These are phyloP conservation scores for Drosophila histrio DNA, from an alignment of 2,888 invertebrate genomes.

Conservation along the genomic window DNA sequence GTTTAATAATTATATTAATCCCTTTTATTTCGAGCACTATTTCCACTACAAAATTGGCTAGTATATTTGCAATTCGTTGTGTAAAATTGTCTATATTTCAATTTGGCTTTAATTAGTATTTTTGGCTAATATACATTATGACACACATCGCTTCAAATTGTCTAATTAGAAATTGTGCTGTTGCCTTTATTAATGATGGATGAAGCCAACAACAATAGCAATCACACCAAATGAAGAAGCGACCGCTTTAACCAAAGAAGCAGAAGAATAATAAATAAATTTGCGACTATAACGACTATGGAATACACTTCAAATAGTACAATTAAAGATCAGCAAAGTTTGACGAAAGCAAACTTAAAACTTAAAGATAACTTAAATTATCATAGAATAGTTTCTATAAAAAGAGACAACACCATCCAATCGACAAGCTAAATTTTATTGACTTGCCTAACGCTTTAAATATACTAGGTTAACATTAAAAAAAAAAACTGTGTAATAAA, in stretches of 20 bases:
- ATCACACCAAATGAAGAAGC: slow-evolving; percentile 20
- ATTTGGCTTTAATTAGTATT: slow-evolving; percentile 16
- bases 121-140: slow-evolving; percentile 18
- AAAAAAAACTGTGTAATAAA: neutral
- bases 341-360: too few relatives aligned
- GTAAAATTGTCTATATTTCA: neutral
- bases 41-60: neutral
- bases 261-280: neutral
- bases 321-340: too few relatives aligned
- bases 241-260: slow-evolving; percentile 4
- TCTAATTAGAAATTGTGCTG: slow-evolving; percentile 31
- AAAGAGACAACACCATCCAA: too few relatives aligned
- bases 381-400: too few relatives aligned
- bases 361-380: too few relatives aligned
- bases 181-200: slow-evolving; percentile 29
- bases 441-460: too few relatives aligned
- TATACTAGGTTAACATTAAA: too few relatives aligned
- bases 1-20: too few relatives aligned
- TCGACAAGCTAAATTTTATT: too few relatives aligned
- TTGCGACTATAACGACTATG: neutral
- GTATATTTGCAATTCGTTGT: neutral
- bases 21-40: neutral
- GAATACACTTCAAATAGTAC: too few relatives aligned
- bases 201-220: slow-evolving; percentile 1
- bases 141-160: slow-evolving; percentile 12